phyloP scores from a whole-genome alignment of 2,888 invertebrate genomes.

The Corbicula japonica region DNA sequence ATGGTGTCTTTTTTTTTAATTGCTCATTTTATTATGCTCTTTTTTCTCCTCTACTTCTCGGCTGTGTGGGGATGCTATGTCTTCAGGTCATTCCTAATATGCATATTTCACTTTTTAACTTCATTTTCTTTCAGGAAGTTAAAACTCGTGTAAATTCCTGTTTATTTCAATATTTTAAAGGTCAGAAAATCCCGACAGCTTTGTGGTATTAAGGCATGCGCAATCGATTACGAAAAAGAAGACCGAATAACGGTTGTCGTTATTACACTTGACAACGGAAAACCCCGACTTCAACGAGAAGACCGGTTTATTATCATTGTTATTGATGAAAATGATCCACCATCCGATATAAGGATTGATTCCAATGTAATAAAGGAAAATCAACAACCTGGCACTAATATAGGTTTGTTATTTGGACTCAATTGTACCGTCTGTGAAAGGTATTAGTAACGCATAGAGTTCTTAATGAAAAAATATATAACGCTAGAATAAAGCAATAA shows the following conservation, averaged over 20 bases:
- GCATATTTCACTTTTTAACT: background rate
- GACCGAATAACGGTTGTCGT: slow-evolving; percentile 55
- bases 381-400: slow-evolving; percentile 43
- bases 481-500: background rate
- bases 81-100: background rate
- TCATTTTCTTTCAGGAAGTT: slow-evolving; percentile 44
- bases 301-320: slow-evolving; percentile 55
- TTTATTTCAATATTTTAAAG: slow-evolving; percentile 29
- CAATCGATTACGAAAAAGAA: slow-evolving; percentile 66
- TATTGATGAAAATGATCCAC: slow-evolving; percentile 70
- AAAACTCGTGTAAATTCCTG: background rate
- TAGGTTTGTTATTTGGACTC: slow-evolving; percentile 46
- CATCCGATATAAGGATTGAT: slow-evolving; percentile 57
- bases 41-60: background rate
- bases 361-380: slow-evolving; percentile 67
- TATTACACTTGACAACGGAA: slow-evolving; percentile 70
- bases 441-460: background rate
- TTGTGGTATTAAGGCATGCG: slow-evolving; percentile 58
- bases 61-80: background rate
- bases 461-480: background rate
- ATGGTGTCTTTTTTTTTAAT: no score
- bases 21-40: no score
- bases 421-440: background rate
- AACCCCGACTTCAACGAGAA: slow-evolving; percentile 58
- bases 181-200: slow-evolving; percentile 46